Evolutionary conservation across 1,140 invertebrate species (phyloP).

Genomic region (Eriosoma lanigerum): DNA sequence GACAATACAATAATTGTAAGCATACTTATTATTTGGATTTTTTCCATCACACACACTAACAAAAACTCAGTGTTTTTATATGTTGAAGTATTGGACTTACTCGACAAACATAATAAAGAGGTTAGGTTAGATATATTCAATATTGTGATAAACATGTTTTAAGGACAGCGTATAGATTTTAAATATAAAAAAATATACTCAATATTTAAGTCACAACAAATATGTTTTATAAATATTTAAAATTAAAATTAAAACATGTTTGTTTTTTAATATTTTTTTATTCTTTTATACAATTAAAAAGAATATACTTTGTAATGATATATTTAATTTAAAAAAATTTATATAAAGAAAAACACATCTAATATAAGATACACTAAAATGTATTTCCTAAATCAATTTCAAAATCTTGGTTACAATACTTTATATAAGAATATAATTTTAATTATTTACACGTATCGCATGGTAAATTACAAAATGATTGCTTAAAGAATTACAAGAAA

Average conservation of each 20-base stretch:
- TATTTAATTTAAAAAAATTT: background rate
- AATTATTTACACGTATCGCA: constrained; percentile 22
- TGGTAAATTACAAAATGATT: background rate
- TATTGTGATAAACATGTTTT: too few relatives aligned
- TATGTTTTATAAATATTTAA: constrained; percentile 24
- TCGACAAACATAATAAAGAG: too few relatives aligned
- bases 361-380: constrained; percentile 28
- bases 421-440: constrained; percentile 21
- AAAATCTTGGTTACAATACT: background rate
- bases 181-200: constrained; percentile 4
- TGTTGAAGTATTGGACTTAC: too few relatives aligned
- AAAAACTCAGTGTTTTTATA: too few relatives aligned
- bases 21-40: too few relatives aligned
- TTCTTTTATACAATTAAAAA: constrained; percentile 12
- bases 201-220: constrained; percentile 3
- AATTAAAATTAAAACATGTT: constrained; percentile 4
- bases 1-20: too few relatives aligned
- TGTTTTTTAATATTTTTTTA: background rate
- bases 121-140: too few relatives aligned
- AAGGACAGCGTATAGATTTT: background rate
- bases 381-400: background rate
- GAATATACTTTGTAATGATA: background rate
- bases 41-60: too few relatives aligned
- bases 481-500: constrained; percentile 28
- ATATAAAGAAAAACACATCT: constrained; percentile 24